A percentile compares a stretch with the other conserved stretches of the same genome.
Evolutionary conservation across 2,888 invertebrate species (phyloP).

Genomic region (Branchellion lobata): DNA sequence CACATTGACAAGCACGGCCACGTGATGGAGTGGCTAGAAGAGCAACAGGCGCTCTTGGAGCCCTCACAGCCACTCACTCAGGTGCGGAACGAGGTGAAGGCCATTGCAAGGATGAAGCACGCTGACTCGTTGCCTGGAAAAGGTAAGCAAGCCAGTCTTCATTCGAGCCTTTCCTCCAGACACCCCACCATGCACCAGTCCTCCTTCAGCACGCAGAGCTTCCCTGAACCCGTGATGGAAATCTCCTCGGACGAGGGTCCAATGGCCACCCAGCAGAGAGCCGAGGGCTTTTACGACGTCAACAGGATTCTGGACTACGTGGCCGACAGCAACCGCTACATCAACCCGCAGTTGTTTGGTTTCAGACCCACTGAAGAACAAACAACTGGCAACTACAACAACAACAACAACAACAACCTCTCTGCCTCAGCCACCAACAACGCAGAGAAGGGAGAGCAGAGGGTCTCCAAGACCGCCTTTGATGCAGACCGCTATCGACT

Average conservation of each 20-base stretch:
- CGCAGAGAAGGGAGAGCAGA: not conserved
- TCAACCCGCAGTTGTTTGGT: not conserved
- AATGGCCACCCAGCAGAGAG: not conserved
- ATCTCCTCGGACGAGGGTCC: constrained; percentile 28
- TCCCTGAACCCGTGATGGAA: constrained; percentile 37
- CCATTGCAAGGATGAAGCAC: not conserved
- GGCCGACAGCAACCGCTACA: constrained; percentile 13
- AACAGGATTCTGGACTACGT: constrained; percentile 37
- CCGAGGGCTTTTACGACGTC: constrained; percentile 39
- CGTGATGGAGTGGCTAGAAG: constrained; percentile 48
- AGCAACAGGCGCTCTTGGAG: constrained; percentile 46
- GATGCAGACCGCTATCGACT: constrained; percentile 3
- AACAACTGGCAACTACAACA: not conserved
- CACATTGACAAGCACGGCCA: constrained; percentile 43
- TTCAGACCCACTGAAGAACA: not conserved
- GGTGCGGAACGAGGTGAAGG: not conserved
- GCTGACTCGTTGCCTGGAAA: constrained; percentile 9
- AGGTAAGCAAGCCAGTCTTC: not conserved
- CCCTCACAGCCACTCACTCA: not conserved
- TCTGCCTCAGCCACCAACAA: not conserved
- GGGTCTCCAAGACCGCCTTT: not conserved
- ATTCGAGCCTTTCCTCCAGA: constrained; percentile 4
- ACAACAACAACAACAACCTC: not conserved
- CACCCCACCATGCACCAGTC: constrained; percentile 31
- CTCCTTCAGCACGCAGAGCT: constrained; percentile 39